Base-by-base conservation (phyloP, 64 coral and sea anemone species). In the Montipora sp. region DNA sequence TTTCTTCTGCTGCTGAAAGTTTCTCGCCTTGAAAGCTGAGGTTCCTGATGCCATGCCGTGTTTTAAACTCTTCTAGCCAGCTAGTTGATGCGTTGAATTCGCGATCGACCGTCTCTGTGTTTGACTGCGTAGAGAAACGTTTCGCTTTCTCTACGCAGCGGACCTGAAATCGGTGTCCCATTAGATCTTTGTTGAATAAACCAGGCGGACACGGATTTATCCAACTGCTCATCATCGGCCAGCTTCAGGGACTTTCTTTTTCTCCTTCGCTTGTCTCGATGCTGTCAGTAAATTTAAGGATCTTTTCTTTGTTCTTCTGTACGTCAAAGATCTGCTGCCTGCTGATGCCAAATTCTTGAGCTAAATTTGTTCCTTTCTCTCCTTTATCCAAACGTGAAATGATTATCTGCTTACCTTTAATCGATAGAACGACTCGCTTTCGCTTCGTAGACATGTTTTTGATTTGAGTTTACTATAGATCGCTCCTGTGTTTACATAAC, bases 141-240 rank as follows among this genome's bases (percentile, higher is more conserved):
- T 63, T 63, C 60, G 14, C 60, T 63, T 63, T 63, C 60, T 63
- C 60, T 63, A 63, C 8, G 60, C 8, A 63, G 60, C 60, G 3
- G 60, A 63, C 60, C 60, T 63, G 60, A 63, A 63, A 63, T 63
- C 14, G 60, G 60, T 14, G 90, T 91, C 22, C 90, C 90, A 73
- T 68, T 55, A 58, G 79, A 83, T 83, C 47, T 73, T 83, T 91
- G 90, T 75, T 91, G 80, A 83, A 91, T 91, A 83, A 91, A 91
- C 90, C 79, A 83, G 65, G 90, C 48, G 14, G 19, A 63, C 60
- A 63, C 15, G 14, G 60, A 7, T 63, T 63, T 63, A 63, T 63
- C 60, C 60, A 14, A 63, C 60, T 12, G 60, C 60, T 14, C 60
- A 63, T 85, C 82, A 68, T 85, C 27, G 59, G 77, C 61, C 7